A percentile compares a stretch with the other conserved stretches of the same genome.
Conservation (phyloP, 2,113 vertebrate species). For the Lophotis ruficrista region DNA sequence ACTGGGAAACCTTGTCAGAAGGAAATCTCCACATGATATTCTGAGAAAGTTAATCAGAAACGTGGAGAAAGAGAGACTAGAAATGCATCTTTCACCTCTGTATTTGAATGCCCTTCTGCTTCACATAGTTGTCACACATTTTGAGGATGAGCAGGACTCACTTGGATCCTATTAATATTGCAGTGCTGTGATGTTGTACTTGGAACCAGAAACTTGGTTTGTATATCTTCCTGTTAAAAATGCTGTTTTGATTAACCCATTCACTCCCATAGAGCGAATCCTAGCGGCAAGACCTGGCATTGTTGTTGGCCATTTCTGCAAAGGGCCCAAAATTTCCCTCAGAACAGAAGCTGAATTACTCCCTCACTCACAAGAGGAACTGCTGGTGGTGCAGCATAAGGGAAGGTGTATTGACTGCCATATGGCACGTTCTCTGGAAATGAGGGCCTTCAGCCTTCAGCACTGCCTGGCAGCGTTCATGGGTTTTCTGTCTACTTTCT, state of each 20-base stretch:
- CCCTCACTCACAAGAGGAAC: neutral
- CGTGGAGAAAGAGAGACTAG: neutral
- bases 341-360: neutral
- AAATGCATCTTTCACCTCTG: neutral
- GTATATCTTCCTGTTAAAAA: neutral
- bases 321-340: neutral
- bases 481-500: neutral
- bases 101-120: neutral
- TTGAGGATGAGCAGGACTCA: neutral
- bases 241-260: neutral
- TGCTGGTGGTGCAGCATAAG: neutral
- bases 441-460: neutral
- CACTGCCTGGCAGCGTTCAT: neutral
- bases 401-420: neutral
- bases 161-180: neutral
- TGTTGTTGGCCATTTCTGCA: neutral
- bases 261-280: neutral
- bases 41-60: slow-evolving; percentile 10
- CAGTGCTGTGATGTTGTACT: neutral
- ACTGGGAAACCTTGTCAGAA: neutral
- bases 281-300: neutral
- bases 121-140: neutral
- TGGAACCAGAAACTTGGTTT: neutral
- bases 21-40: neutral
- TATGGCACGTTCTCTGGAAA: neutral